phyloP scores from a whole-genome alignment of 2,113 vertebrate genomes.

The Kobus ellipsiprymnus region DNA sequence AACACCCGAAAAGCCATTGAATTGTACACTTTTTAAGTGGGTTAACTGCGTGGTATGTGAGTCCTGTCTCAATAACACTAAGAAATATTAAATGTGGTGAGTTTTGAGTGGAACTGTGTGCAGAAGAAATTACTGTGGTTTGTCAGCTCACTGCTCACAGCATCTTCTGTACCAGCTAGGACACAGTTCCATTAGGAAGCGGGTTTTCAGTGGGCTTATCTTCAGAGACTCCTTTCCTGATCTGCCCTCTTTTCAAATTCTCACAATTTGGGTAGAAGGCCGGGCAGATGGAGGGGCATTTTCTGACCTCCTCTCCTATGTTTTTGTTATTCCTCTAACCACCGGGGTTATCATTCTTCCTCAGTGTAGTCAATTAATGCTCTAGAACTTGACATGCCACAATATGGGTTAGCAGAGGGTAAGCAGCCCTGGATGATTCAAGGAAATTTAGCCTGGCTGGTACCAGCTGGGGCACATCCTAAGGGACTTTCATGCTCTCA shows the following conservation, averaged over 20 bases:
- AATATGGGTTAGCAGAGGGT: neutral
- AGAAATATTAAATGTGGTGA: neutral
- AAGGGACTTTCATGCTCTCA: neutral
- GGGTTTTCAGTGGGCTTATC: neutral
- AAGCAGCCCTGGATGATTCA: neutral
- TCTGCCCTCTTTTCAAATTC: neutral
- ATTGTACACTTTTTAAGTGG: neutral
- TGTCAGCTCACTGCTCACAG: neutral
- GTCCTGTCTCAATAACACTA: neutral
- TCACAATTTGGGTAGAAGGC: no score
- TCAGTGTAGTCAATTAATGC: neutral
- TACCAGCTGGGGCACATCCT: neutral
- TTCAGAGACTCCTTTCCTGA: neutral
- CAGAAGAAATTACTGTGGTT: neutral
- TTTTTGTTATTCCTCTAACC: neutral
- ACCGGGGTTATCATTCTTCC: neutral
- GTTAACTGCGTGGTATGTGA: neutral
- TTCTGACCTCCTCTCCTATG: neutral
- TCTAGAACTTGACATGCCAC: neutral
- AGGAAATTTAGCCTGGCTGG: neutral
- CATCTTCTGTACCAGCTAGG: neutral
- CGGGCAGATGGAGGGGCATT: neutral
- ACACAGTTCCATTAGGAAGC: neutral
- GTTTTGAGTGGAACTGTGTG: neutral
- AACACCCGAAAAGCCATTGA: neutral